phyloP scores from a whole-genome alignment of 1,140 invertebrate genomes.

The Trachelipus rathkii region DNA sequence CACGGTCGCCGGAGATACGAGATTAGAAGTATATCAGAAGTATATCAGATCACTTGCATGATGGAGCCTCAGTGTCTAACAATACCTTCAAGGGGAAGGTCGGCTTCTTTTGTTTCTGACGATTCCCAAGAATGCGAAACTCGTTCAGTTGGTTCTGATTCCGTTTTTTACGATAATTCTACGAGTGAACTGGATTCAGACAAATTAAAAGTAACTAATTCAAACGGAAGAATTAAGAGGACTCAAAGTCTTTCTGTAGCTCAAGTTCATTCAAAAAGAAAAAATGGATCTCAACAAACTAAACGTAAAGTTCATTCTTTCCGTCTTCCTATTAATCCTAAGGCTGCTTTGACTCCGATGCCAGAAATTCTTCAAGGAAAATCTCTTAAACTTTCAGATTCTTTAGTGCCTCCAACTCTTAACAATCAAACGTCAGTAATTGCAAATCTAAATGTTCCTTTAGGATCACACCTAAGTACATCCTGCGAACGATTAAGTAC shows the following conservation, averaged over 20 bases:
- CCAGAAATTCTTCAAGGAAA: slow-evolving; percentile 29
- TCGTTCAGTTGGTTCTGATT: slow-evolving; percentile 44
- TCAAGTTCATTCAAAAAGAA: slow-evolving; percentile 17
- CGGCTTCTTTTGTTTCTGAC: slow-evolving; percentile 24
- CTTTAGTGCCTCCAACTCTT: background rate
- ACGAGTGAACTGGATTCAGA: slow-evolving; percentile 34
- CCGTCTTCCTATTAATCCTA: slow-evolving; percentile 36
- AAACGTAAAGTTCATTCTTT: slow-evolving; percentile 36
- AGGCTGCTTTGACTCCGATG: slow-evolving; percentile 16
- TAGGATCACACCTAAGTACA: slow-evolving; percentile 28
- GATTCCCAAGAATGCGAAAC: slow-evolving; percentile 37
- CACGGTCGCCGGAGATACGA: too few relatives aligned
- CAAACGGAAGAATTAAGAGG: background rate
- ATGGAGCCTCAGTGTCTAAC: slow-evolving; percentile 19
- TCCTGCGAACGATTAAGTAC: slow-evolving; percentile 37
- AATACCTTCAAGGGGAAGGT: slow-evolving; percentile 28
- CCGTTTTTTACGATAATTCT: slow-evolving; percentile 43
- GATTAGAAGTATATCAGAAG: too few relatives aligned
- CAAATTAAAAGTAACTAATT: background rate
- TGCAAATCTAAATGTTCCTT: slow-evolving; percentile 22
- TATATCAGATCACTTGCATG: slow-evolving; percentile 35
- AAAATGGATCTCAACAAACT: slow-evolving; percentile 26
- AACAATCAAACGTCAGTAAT: background rate
- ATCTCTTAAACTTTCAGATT: slow-evolving; percentile 23
- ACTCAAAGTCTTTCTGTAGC: slow-evolving; percentile 24